These are phyloP conservation scores for Phyllostomus hastatus DNA, from an alignment of 2,113 vertebrate genomes.

Conservation along the genomic window DNA sequence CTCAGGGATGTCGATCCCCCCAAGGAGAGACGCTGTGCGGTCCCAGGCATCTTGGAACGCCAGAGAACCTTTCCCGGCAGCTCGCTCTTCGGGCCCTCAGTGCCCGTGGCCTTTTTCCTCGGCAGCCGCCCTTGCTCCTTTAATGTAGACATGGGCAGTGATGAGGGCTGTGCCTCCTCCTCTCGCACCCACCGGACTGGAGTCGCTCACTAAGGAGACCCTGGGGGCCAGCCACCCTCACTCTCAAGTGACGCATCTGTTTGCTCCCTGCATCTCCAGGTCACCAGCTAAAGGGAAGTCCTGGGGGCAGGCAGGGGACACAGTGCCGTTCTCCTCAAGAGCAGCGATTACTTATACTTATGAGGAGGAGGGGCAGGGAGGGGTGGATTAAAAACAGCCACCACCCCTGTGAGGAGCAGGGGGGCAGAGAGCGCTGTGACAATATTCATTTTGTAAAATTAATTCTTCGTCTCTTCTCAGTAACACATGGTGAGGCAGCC, in stretches of 20 bases:
- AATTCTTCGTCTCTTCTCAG: not conserved
- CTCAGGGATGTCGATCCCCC: not conserved
- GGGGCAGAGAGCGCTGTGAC: not conserved
- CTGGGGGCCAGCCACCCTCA: not conserved
- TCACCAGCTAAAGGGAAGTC: not conserved
- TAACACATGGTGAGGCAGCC: not conserved
- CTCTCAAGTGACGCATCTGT: not conserved
- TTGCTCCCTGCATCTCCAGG: not conserved
- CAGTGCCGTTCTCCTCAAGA: not conserved
- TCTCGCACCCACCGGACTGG: too few species aligned
- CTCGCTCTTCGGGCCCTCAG: not conserved
- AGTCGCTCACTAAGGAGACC: not conserved
- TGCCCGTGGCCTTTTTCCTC: not conserved
- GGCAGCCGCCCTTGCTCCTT: not conserved
- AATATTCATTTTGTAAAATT: not conserved
- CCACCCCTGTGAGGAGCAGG: not conserved
- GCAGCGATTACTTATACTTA: not conserved
- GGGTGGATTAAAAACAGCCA: not conserved
- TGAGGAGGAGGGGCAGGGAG: not conserved
- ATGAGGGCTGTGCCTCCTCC: not conserved
- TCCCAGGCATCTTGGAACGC: not conserved
- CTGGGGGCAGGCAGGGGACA: not conserved
- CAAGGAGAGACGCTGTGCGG: not conserved
- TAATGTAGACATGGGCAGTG: not conserved
- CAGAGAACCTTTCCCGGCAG: not conserved